Conservation (phyloP, 1,140 invertebrate genomes). For the Trichonephila clavipes region DNA sequence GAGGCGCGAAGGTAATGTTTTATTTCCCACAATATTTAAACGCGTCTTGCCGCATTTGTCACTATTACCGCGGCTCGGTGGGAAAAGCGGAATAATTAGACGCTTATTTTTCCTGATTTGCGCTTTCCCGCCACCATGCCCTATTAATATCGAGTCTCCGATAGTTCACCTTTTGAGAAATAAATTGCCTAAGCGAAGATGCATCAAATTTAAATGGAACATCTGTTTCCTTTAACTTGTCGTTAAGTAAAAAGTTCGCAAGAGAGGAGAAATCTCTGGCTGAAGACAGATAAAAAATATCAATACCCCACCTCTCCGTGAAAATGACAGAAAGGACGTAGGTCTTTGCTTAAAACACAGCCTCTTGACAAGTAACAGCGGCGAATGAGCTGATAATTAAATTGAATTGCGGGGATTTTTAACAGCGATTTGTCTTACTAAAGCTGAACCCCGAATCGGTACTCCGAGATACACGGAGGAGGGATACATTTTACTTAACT, state of each 20-base stretch:
- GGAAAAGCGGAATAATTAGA: slow-evolving; percentile 67
- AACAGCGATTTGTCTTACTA: slow-evolving; percentile 74
- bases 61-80: slow-evolving; percentile 55
- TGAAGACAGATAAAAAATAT: slow-evolving; percentile 11
- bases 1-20: slow-evolving; percentile 64
- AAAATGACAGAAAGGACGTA: slow-evolving; percentile 59
- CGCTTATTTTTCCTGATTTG: slow-evolving; percentile 76
- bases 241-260: slow-evolving; percentile 68
- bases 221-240: slow-evolving; percentile 75
- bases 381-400: slow-evolving; percentile 69
- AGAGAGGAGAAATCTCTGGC: not conserved
- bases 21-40: slow-evolving; percentile 75
- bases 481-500: slow-evolving; percentile 41
- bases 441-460: slow-evolving; percentile 1
- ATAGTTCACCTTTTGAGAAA: slow-evolving; percentile 67
- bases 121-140: slow-evolving; percentile 22
- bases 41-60: slow-evolving; percentile 66
- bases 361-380: slow-evolving; percentile 68
- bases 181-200: slow-evolving; percentile 73
- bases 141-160: slow-evolving; percentile 54
- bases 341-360: slow-evolving; percentile 64
- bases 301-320: not conserved
- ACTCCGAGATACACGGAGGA: not conserved
- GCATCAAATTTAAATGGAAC: slow-evolving; percentile 72
- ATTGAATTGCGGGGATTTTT: slow-evolving; percentile 71